A percentile compares a stretch with the other conserved stretches of the same genome.
Conservation (phyloP, 2,797 vertebrate genomes). For the Nyctalus aviator region DNA sequence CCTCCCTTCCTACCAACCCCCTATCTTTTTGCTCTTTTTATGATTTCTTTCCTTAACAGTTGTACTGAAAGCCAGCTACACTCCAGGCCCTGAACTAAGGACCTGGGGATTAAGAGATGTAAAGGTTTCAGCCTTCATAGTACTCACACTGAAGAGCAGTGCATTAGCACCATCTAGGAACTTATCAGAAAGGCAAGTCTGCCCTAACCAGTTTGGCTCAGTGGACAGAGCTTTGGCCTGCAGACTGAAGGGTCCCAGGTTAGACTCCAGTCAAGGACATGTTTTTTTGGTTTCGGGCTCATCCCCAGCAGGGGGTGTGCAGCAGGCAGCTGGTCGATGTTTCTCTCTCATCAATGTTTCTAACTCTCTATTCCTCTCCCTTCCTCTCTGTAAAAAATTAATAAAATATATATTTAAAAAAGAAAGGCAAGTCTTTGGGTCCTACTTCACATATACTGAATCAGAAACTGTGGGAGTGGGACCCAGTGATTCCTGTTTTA, state of each 20-base stretch:
- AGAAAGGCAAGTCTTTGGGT: background rate
- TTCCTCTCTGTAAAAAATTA: too few species aligned
- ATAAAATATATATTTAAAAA: too few species aligned
- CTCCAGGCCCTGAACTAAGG: background rate
- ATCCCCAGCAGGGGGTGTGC: too few species aligned
- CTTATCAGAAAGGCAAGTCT: slow-evolving; percentile 15
- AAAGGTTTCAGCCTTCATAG: background rate
- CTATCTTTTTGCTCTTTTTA: background rate
- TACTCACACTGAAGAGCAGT: background rate
- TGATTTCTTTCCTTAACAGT: background rate
- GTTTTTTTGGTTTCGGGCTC: too few species aligned
- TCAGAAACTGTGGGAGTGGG: background rate
- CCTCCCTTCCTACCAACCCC: background rate
- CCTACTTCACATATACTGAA: background rate
- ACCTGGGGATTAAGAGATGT: background rate
- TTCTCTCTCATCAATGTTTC: too few species aligned
- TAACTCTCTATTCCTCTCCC: too few species aligned
- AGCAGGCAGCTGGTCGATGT: too few species aligned
- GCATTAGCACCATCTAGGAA: background rate
- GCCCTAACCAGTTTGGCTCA: too few species aligned
- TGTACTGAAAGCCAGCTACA: background rate
- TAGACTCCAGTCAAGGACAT: too few species aligned
- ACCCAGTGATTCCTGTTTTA: background rate
- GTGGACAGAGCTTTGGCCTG: too few species aligned
- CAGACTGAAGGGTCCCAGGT: too few species aligned